phyloP scores from a whole-genome alignment of 2,113 vertebrate genomes.

The Gavia stellata region DNA sequence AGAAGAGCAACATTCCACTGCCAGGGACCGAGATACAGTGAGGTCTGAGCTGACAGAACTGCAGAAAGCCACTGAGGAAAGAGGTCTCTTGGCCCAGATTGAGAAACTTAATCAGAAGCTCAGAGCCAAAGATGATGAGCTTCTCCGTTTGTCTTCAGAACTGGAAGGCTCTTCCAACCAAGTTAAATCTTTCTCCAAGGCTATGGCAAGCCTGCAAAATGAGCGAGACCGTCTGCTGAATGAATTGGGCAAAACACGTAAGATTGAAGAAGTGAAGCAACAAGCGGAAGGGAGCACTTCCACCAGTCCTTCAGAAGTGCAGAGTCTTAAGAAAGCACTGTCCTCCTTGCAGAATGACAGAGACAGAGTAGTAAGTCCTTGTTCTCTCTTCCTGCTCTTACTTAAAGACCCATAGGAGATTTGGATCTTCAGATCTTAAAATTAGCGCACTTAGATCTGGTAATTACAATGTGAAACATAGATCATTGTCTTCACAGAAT shows the following conservation, averaged over 20 bases:
- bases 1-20: neutral
- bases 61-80: constrained; percentile 10
- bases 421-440: neutral
- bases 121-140: constrained; percentile 64
- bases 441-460: neutral
- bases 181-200: constrained; percentile 70
- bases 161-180: constrained; percentile 75
- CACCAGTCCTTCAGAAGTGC: constrained; percentile 73
- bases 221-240: constrained; percentile 68
- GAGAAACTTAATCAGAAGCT: constrained; percentile 64
- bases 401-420: neutral
- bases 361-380: constrained; percentile 84
- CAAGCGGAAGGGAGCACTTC: constrained; percentile 14
- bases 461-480: neutral
- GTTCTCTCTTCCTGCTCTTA: neutral
- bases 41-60: constrained; percentile 48
- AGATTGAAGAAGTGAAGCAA: constrained; percentile 60
- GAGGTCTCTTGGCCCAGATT: constrained; percentile 15
- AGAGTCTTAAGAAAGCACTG: constrained; percentile 88
- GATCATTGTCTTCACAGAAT: neutral
- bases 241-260: constrained; percentile 39
- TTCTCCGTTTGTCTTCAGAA: constrained; percentile 62
- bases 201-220: constrained; percentile 72
- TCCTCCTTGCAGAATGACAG: constrained; percentile 90
- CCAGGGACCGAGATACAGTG: constrained; percentile 3